A percentile compares a stretch with the other conserved stretches of the same genome.
Conservation (phyloP, 2,888 invertebrate genomes). For the Lithophane socia region DNA sequence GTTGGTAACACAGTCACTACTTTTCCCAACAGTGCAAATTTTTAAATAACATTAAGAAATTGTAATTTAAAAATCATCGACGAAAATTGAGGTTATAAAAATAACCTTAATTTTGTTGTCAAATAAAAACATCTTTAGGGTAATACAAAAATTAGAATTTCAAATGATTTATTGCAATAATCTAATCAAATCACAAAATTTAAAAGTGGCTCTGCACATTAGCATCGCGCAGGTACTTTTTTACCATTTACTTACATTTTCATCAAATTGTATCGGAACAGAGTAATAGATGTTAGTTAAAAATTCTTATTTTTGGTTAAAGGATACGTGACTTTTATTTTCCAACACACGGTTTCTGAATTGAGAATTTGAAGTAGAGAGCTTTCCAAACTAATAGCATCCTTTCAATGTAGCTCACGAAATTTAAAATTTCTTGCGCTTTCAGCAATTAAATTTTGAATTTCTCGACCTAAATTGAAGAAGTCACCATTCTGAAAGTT, state of each 20-base stretch:
- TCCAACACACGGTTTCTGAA: not conserved
- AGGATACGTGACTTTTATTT: not conserved
- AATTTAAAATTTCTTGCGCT: not conserved
- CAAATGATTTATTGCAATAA: not conserved
- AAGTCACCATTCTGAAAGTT: not conserved
- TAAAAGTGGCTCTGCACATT: not conserved
- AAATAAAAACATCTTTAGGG: not conserved
- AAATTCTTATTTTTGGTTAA: not conserved
- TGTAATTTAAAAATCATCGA: not conserved
- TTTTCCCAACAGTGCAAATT: not conserved
- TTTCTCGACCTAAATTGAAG: not conserved
- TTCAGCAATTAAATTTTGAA: not conserved
- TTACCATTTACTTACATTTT: not conserved
- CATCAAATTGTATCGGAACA: not conserved
- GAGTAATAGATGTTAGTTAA: not conserved
- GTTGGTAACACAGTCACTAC: not conserved
- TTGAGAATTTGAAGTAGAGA: not conserved
- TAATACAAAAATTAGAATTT: not conserved
- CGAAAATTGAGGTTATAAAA: not conserved
- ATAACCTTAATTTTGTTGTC: not conserved
- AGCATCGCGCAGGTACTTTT: not conserved
- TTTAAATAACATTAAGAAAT: not conserved
- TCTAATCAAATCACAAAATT: not conserved
- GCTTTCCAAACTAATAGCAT: not conserved
- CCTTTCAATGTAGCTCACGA: not conserved